phyloP scores from a whole-genome alignment of 64 coral and sea anemone genomes.

The Stichodactyla helianthus region DNA sequence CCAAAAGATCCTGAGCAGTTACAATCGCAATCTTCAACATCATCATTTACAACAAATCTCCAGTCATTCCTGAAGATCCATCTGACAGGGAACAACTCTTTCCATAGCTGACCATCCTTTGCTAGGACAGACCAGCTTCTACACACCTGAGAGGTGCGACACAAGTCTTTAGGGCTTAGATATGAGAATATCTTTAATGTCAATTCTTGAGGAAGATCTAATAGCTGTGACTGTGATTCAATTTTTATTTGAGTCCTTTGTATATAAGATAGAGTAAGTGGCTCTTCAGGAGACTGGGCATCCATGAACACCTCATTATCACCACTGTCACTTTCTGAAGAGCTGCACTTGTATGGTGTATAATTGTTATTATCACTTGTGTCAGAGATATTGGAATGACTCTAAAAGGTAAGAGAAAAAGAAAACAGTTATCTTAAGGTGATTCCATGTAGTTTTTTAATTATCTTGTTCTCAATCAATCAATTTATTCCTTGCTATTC shows the following conservation, averaged over 20 bases:
- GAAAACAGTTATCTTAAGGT: background rate
- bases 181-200: conserved; percentile 85
- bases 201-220: conserved; percentile 66
- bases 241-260: background rate
- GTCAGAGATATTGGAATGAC: background rate
- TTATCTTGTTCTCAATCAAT: no score
- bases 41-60: conserved; percentile 54
- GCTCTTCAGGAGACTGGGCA: background rate
- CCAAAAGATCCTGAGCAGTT: conserved; percentile 41
- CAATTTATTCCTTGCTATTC: no score
- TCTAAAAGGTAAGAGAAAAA: background rate
- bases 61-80: conserved; percentile 95
- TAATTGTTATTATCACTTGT: background rate
- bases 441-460: no score
- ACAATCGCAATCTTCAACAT: conserved; percentile 63
- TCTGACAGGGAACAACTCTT: conserved; percentile 77
- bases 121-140: conserved; percentile 68
- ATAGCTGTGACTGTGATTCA: background rate
- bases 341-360: background rate
- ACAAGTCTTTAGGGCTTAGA: conserved; percentile 86
- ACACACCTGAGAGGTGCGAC: conserved; percentile 70
- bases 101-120: conserved; percentile 78
- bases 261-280: background rate
- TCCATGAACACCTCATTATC: background rate
- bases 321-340: background rate